phyloP scores from a whole-genome alignment of 2,113 vertebrate genomes.

The Gobio gobio region DNA sequence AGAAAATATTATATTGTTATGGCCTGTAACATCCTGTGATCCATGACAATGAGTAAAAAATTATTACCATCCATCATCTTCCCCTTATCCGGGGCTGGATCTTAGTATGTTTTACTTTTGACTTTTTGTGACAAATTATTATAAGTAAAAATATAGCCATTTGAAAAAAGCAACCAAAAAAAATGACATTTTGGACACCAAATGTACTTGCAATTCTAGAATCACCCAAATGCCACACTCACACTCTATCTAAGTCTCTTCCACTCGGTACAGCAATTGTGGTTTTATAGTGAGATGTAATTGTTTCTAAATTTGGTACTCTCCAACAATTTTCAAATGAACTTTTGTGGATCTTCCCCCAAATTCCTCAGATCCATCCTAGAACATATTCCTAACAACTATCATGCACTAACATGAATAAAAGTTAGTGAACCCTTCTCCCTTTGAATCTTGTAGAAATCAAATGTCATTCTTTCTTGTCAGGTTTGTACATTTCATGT shows the following conservation, averaged over 20 bases:
- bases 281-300: not conserved
- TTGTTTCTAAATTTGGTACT: not conserved
- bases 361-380: not conserved
- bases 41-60: too few relatives aligned
- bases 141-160: too few relatives aligned
- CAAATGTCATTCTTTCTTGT: constrained; percentile 26
- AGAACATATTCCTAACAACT: not conserved
- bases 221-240: not conserved
- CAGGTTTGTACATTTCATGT: constrained; percentile 1
- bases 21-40: too few relatives aligned
- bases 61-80: too few relatives aligned
- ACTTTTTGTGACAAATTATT: too few relatives aligned
- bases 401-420: constrained; percentile 34
- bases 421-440: constrained; percentile 4
- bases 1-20: too few relatives aligned
- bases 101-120: too few relatives aligned
- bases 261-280: not conserved
- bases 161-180: too few relatives aligned
- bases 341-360: not conserved
- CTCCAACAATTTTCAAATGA: constrained; percentile 5
- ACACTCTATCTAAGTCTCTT: not conserved
- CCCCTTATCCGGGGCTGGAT: too few relatives aligned
- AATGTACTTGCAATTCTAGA: too few relatives aligned
- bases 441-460: not conserved
- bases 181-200: too few relatives aligned